Conservation (phyloP, 2,797 vertebrate genomes). For the Argya squamiceps region DNA sequence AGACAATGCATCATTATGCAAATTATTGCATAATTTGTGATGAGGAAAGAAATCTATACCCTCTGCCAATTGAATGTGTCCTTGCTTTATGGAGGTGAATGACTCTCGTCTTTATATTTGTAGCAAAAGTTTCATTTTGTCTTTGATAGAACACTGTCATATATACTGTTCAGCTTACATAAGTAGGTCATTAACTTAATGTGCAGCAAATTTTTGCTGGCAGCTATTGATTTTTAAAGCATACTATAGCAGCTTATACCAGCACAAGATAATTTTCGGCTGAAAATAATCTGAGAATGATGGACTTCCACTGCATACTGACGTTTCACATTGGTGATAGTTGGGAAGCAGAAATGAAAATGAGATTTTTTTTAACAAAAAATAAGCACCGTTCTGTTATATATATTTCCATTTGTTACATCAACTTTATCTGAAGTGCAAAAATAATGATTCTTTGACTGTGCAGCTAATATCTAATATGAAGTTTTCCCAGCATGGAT, state of each 20-base stretch:
- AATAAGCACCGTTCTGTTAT: not conserved
- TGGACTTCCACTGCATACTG: not conserved
- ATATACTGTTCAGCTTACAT: not conserved
- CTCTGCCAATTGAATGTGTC: not conserved
- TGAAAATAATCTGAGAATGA: not conserved
- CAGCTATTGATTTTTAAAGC: conserved; percentile 42
- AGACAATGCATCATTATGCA: not conserved
- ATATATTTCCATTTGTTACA: not conserved
- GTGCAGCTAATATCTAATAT: not conserved
- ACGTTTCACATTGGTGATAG: not conserved
- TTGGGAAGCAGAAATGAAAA: not conserved
- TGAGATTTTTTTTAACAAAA: not conserved
- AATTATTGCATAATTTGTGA: not conserved
- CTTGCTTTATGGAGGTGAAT: not conserved
- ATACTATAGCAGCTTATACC: not conserved
- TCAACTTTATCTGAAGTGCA: not conserved
- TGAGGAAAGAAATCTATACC: not conserved
- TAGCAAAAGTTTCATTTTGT: not conserved
- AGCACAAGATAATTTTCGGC: not conserved
- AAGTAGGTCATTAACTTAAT: not conserved
- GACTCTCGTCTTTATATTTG: not conserved
- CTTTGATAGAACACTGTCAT: not conserved
- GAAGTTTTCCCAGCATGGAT: not conserved
- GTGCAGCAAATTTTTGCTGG: not conserved
- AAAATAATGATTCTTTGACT: not conserved